Percentiles rank a stretch among this genome's conserved stretches.
Evolutionary conservation across 2,797 vertebrate genomes (phyloP).

Genomic region (Artibeus lituratus): DNA sequence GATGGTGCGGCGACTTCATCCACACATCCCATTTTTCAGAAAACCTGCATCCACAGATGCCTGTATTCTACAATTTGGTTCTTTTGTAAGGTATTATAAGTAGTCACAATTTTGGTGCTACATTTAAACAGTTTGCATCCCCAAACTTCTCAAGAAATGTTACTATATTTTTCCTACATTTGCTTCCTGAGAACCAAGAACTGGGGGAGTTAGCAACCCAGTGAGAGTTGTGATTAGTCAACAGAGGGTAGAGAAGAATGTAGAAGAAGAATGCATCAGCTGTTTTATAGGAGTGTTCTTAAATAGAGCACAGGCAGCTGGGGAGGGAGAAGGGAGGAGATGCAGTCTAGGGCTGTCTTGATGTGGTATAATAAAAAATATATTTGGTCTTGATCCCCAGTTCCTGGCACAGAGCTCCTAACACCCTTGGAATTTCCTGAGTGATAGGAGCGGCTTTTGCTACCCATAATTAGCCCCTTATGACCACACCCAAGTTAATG

Average conservation of each 20-base stretch:
- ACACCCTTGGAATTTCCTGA: background rate
- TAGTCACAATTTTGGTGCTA: background rate
- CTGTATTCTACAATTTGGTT: background rate
- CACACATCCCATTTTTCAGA: background rate
- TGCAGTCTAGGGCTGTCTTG: background rate
- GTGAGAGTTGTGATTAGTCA: conserved; percentile 15
- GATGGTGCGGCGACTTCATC: fast-evolving
- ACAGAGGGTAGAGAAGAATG: conserved; percentile 1
- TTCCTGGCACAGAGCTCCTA: background rate
- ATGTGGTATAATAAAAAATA: background rate
- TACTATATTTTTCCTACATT: conserved; percentile 56
- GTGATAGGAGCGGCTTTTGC: background rate
- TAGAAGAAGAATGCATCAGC: conserved; percentile 19
- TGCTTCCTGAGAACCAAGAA: conserved; percentile 55
- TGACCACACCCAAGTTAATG: background rate
- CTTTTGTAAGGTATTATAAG: conserved; percentile 1
- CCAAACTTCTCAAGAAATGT: conserved; percentile 59
- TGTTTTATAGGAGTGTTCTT: conserved; percentile 11
- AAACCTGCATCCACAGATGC: background rate
- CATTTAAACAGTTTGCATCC: background rate
- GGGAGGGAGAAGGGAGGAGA: background rate
- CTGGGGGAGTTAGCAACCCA: background rate
- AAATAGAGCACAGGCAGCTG: conserved; percentile 34
- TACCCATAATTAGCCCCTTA: background rate
- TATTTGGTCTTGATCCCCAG: background rate